Base-by-base conservation (phyloP, 1,140 invertebrate species). In the Zelostemma sp. region DNA sequence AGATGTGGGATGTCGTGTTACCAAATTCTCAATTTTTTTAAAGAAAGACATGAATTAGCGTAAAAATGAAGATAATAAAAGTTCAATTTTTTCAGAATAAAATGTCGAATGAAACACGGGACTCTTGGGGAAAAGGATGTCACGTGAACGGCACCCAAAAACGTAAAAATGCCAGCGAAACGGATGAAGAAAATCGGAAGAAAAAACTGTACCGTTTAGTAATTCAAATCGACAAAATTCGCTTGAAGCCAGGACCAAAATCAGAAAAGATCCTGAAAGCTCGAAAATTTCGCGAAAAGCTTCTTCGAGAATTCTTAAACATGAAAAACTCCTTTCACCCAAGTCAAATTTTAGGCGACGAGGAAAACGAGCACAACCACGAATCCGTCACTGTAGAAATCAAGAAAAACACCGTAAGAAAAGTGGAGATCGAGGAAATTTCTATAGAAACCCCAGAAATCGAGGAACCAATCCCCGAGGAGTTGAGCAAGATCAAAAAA, bases 181-280 rank as follows among this genome's bases (percentile, higher is more conserved):
- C n/a, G n/a, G n/a, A n/a, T n/a, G n/a, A n/a, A n/a, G n/a, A n/a
- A n/a, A n/a, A n/a, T n/a, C n/a, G n/a, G n/a, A n/a, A n/a, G n/a
- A n/a, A n/a, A n/a, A n/a, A n/a, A n/a, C n/a, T n/a, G n/a, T 85
- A 81, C 57, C 72, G 80, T 12, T 59, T 85, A 28, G 78, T 73
- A 0, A 79, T 84, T 67, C 74, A 81, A 12, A 82, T 85, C 18
- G 80, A 82, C 15, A 85, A 84, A 68, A 72, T 82, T 28, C 53
- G 71, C 21, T 28, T 70, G 11, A 75, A 66, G 33, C 75, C 80
- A 16, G 70, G 70, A 38, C 79, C 77, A 8, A 76, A 68, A 25
- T 77, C 75, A 61, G 45, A 61, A 54, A 75, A 68, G 28, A 38
- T 45, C 12, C 11, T 68, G 0, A 31, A 35, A 21, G 21, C 61